Percentiles rank a stretch among this genome's conserved stretches.
Conservation (phyloP, 2,797 vertebrate genomes). For the Telmatherina bonti region DNA sequence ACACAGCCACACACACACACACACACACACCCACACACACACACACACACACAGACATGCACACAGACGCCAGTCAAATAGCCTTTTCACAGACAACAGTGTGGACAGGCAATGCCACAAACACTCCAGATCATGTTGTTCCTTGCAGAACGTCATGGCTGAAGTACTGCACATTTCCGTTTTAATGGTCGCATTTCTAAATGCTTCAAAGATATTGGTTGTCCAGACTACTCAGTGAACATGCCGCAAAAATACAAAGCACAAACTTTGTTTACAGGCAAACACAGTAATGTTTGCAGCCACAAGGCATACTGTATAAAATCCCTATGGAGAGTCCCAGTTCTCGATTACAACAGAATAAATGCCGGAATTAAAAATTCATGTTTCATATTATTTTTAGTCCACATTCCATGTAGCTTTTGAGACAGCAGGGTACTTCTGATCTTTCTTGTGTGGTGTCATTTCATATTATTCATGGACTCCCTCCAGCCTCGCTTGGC, state of each 20-base stretch:
- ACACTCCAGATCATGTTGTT: conserved; percentile 16
- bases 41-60: conserved; percentile 13
- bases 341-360: conserved; percentile 41
- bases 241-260: conserved; percentile 14
- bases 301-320: conserved; percentile 2
- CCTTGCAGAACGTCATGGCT: conserved; percentile 35
- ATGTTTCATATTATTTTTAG: conserved; percentile 8
- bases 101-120: conserved; percentile 23
- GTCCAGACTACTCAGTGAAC: conserved; percentile 30
- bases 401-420: conserved; percentile 33
- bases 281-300: conserved; percentile 9
- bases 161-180: conserved; percentile 17
- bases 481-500: conserved; percentile 37
- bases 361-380: conserved; percentile 34
- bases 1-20: conserved; percentile 8
- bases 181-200: conserved; percentile 41
- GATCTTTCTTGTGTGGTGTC: conserved; percentile 63
- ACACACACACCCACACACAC: conserved; percentile 6
- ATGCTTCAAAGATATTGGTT: conserved; percentile 53
- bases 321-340: background rate
- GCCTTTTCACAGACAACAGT: conserved; percentile 31
- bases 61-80: conserved; percentile 40
- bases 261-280: conserved; percentile 42
- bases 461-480: conserved; percentile 61
- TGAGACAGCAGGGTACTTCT: conserved; percentile 55